Percentiles rank a stretch among this genome's conserved stretches.
These are phyloP conservation scores for Anarrhichthys ocellatus DNA, from an alignment of 2,113 vertebrate species.

Conservation along the genomic window DNA sequence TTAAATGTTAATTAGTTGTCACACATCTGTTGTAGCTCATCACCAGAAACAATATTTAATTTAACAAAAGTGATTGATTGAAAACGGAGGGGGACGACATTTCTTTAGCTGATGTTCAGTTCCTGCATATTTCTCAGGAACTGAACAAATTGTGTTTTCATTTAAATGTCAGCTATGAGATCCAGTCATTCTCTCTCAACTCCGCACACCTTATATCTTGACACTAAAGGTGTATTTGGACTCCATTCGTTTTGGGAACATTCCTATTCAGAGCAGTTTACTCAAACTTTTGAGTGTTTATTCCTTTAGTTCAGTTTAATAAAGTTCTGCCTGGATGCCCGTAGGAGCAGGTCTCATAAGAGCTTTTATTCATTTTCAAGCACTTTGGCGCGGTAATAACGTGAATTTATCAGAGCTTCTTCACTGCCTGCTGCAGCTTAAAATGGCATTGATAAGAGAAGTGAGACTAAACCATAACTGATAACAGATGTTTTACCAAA, in stretches of 20 bases:
- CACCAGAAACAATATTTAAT: neutral
- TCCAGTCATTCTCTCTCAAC: neutral
- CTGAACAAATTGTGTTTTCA: constrained; percentile 40
- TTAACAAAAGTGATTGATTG: constrained; percentile 29
- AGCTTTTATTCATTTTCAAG: neutral
- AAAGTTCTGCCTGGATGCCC: neutral
- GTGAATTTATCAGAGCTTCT: neutral
- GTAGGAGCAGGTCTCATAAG: neutral
- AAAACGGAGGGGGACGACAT: constrained; percentile 44
- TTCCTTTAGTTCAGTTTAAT: neutral
- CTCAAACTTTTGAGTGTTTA: neutral
- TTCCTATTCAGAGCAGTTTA: neutral
- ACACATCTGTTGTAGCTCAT: constrained; percentile 52
- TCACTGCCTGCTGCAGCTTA: neutral
- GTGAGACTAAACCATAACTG: neutral
- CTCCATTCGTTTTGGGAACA: neutral
- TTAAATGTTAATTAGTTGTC: constrained; percentile 66
- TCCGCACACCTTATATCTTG: neutral
- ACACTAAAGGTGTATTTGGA: neutral
- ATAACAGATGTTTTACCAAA: neutral
- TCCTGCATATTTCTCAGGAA: constrained; percentile 41
- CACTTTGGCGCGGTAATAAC: neutral
- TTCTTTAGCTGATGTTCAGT: constrained; percentile 34
- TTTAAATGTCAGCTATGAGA: constrained; percentile 35
- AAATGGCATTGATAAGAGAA: neutral